These are phyloP conservation scores for Xenentodon cancila DNA, from an alignment of 2,797 vertebrate genomes.

Conservation along the genomic window DNA sequence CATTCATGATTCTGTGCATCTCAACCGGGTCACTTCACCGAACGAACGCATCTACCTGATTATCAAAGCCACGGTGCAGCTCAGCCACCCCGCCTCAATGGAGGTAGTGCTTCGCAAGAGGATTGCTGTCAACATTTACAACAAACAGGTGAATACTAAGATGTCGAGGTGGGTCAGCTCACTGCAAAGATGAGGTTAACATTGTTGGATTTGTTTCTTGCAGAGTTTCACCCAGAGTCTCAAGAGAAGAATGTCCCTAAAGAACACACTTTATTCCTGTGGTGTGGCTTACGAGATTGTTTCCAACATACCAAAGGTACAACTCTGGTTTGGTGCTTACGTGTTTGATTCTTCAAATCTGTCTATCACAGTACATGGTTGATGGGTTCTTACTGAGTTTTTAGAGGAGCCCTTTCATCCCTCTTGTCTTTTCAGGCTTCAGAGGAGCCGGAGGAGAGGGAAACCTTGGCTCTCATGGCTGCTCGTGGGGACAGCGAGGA, in stretches of 20 bases:
- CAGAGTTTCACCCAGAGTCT: conserved; percentile 99
- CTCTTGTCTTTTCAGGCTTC: conserved; percentile 86
- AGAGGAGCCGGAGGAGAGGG: conserved; percentile 95
- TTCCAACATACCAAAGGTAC: conserved; percentile 98
- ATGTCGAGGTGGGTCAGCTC: background rate
- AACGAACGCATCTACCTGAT: conserved; percentile 96
- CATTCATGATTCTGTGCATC: conserved; percentile 93
- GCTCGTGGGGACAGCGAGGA: conserved; percentile 91
- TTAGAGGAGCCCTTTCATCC: background rate
- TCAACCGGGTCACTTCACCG: conserved; percentile 93
- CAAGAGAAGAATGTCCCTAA: conserved; percentile 96
- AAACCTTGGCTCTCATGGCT: conserved; percentile 95
- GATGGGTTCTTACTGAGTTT: background rate
- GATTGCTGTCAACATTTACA: conserved; percentile 97
- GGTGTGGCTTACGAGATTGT: conserved; percentile 97
- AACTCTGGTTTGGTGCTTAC: background rate
- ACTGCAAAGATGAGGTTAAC: background rate
- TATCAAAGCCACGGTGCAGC: conserved; percentile 93
- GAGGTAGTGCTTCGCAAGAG: conserved; percentile 96
- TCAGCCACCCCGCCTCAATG: conserved; percentile 96
- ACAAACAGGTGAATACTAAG: conserved; percentile 88
- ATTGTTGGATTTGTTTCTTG: conserved; percentile 16
- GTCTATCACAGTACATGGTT: background rate
- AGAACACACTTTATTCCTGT: conserved; percentile 91
- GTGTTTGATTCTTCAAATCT: background rate